These are phyloP conservation scores for Shargacucullia verbasci DNA, from an alignment of 2,888 invertebrate genomes.

Conservation along the genomic window DNA sequence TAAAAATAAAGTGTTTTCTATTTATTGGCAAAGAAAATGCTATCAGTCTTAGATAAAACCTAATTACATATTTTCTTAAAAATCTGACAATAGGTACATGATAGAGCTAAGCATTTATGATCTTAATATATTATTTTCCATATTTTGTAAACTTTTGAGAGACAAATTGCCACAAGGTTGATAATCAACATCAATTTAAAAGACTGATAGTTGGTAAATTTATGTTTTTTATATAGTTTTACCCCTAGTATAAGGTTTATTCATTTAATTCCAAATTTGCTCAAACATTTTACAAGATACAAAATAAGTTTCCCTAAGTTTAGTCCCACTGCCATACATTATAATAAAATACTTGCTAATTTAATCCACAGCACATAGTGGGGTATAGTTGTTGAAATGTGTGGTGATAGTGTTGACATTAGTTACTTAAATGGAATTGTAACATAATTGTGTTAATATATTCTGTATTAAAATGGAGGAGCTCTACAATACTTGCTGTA, in stretches of 20 bases:
- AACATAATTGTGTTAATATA: constrained; percentile 10
- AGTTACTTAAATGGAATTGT: constrained; percentile 51
- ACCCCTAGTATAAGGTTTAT: constrained; percentile 87
- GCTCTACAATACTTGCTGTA: constrained; percentile 11
- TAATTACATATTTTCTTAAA: constrained; percentile 54
- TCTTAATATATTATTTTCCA: constrained; percentile 56
- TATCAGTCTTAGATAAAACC: constrained; percentile 28
- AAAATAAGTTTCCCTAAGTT: constrained; percentile 72
- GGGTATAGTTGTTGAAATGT: constrained; percentile 37
- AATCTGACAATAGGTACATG: constrained; percentile 75
- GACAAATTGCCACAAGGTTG: constrained; percentile 85
- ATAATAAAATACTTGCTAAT: constrained; percentile 28
- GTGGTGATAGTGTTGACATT: constrained; percentile 31
- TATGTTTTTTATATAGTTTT: constrained; percentile 87
- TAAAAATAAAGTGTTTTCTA: constrained; percentile 30
- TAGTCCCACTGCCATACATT: constrained; percentile 71
- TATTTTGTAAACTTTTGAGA: constrained; percentile 88
- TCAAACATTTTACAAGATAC: constrained; percentile 78
- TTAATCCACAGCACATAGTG: constrained; percentile 26
- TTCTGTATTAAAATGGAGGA: constrained; percentile 19
- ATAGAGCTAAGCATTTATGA: constrained; percentile 64
- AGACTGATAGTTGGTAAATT: constrained; percentile 89
- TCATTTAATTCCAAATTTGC: constrained; percentile 87
- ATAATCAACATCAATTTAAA: constrained; percentile 89
- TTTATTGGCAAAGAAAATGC: constrained; percentile 15